Percentiles rank a stretch among this genome's conserved stretches.
Conservation (phyloP, 2,888 invertebrate species). For the Carpatolechia fugitivella region DNA sequence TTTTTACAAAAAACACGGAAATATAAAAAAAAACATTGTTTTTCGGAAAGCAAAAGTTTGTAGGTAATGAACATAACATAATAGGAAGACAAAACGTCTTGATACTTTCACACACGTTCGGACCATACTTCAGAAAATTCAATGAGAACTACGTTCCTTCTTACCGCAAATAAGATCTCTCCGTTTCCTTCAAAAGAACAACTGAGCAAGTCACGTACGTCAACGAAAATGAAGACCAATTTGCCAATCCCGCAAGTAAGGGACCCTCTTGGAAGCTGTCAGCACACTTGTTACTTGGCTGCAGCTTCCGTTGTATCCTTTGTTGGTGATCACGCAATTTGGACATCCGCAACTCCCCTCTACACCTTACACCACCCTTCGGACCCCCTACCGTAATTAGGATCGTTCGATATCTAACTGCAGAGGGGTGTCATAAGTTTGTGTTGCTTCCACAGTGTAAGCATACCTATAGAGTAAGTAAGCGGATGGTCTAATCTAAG, state of each 20-base stretch:
- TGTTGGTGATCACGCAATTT: conserved; percentile 42
- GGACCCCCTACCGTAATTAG: conserved; percentile 10
- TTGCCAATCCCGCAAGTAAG: conserved; percentile 20
- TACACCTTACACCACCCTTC: background rate
- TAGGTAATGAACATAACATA: no score
- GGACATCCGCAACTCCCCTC: conserved; percentile 12
- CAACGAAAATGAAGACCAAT: background rate
- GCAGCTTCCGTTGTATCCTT: conserved; percentile 60
- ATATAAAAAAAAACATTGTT: no score
- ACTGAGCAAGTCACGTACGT: background rate
- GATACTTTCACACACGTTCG: background rate
- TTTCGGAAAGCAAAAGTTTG: no score
- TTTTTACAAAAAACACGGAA: no score
- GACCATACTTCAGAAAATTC: no score
- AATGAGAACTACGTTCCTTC: background rate
- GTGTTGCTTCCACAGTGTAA: background rate
- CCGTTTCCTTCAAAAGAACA: background rate
- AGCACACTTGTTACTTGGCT: conserved; percentile 62
- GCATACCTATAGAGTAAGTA: no score
- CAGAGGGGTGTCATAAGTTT: conserved; percentile 7
- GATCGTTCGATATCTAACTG: conserved; percentile 12
- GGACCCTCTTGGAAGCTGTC: conserved; percentile 55
- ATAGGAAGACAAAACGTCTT: no score
- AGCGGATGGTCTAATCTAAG: no score
- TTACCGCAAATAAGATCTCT: background rate